These are phyloP conservation scores for Drosophila carrolli DNA, from an alignment of 1,140 invertebrate genomes.

Conservation along the genomic window DNA sequence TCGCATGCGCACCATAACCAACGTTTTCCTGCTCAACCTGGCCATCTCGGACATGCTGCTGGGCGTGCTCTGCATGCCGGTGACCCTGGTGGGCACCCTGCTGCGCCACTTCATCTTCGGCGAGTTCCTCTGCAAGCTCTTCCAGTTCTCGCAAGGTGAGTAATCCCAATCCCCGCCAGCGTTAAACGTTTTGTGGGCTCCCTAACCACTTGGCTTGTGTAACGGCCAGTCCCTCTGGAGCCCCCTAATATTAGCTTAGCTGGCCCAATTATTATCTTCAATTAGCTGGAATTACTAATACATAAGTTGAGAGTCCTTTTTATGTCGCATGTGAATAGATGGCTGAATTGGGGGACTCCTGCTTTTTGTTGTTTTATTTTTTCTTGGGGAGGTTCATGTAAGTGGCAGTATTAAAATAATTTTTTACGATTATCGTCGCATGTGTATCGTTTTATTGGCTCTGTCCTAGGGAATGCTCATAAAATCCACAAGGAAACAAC, in stretches of 20 bases:
- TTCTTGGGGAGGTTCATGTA: not conserved
- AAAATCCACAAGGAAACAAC: conserved; percentile 3
- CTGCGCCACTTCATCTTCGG: conserved; percentile 94
- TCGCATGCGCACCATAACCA: conserved; percentile 94
- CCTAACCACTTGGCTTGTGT: not conserved
- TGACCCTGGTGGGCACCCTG: conserved; percentile 93
- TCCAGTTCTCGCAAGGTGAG: conserved; percentile 94
- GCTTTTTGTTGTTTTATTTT: not conserved
- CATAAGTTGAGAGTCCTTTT: conserved; percentile 26
- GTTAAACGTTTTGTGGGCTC: conserved; percentile 6
- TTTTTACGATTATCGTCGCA: conserved; percentile 71
- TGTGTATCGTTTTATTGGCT: conserved; percentile 74
- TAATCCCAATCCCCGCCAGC: not conserved
- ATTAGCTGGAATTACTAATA: conserved; percentile 47
- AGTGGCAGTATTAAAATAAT: conserved; percentile 60
- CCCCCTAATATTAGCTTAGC: conserved; percentile 5
- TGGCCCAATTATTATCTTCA: conserved; percentile 18
- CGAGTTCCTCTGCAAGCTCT: conserved; percentile 91
- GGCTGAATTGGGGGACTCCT: too few relatives aligned
- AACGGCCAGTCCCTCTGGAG: conserved; percentile 11
- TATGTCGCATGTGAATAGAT: too few relatives aligned
- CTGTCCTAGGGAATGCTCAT: conserved; percentile 20
- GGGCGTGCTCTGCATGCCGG: conserved; percentile 94
- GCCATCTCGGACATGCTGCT: conserved; percentile 92
- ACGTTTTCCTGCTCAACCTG: conserved; percentile 94